phyloP scores from a whole-genome alignment of 2,888 invertebrate species.

The Phytoseiulus persimilis region DNA sequence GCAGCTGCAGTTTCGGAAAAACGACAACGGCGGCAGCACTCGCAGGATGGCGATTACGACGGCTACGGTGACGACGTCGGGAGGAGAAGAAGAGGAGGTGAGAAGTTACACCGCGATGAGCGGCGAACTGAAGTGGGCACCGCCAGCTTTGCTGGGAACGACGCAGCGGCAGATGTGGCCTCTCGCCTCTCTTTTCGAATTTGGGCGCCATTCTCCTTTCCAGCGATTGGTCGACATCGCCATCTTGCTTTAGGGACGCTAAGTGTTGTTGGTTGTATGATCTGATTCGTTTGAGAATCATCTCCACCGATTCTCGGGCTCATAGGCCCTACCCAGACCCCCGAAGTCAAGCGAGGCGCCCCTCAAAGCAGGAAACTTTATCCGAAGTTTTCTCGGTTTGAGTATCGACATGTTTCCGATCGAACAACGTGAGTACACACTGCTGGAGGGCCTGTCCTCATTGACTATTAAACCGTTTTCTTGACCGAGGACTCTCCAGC shows the following conservation, averaged over 20 bases:
- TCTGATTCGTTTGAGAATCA: neutral
- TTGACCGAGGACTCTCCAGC: neutral
- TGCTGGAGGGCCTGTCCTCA: neutral
- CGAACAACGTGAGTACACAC: neutral
- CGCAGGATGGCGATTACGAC: neutral
- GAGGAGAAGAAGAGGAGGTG: neutral
- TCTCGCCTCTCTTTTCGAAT: neutral
- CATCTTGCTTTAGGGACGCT: constrained; percentile 5
- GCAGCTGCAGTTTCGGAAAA: neutral
- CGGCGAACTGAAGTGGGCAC: neutral
- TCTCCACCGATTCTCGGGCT: neutral
- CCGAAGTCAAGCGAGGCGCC: neutral
- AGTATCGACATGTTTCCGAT: neutral
- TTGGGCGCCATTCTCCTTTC: neutral
- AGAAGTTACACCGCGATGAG: neutral
- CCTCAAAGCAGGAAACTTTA: neutral
- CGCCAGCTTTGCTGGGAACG: neutral
- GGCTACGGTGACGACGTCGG: neutral
- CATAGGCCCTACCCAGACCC: neutral
- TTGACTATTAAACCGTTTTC: neutral
- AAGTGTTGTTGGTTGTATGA: constrained; percentile 5
- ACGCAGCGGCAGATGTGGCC: neutral
- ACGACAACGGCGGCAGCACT: neutral
- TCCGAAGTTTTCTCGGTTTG: neutral
- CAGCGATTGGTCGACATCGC: neutral